These are phyloP conservation scores for Coptodon rendalli DNA, from an alignment of 2,113 vertebrate species.

Conservation along the genomic window DNA sequence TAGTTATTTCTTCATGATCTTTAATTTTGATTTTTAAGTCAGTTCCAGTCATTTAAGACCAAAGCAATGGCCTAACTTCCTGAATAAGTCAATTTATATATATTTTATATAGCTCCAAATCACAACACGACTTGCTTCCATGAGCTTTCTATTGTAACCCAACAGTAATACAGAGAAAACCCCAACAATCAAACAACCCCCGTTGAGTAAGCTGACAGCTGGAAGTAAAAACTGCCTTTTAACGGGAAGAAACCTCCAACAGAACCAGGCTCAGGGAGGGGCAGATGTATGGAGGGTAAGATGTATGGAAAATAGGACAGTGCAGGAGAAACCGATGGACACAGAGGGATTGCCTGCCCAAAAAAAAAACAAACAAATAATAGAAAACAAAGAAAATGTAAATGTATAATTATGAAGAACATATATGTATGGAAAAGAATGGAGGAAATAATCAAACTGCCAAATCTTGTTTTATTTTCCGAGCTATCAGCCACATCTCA, in stretches of 20 bases:
- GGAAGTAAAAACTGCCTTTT: not conserved
- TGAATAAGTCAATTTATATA: not conserved
- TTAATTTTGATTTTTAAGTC: not conserved
- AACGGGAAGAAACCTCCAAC: not conserved
- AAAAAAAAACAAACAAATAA: not conserved
- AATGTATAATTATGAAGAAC: not conserved
- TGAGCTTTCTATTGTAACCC: not conserved
- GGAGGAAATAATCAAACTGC: not conserved
- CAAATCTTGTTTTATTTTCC: not conserved
- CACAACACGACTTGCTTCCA: not conserved
- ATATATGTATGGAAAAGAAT: not conserved
- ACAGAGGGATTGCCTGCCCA: not conserved
- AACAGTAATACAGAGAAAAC: not conserved
- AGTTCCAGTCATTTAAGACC: not conserved
- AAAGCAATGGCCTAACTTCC: not conserved
- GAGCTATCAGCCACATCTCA: not conserved
- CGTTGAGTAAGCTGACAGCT: accelerated
- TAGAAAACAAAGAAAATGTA: not conserved
- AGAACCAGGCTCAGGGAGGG: not conserved
- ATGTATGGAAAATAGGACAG: not conserved
- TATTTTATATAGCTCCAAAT: not conserved
- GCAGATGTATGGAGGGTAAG: not conserved
- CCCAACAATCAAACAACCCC: not conserved
- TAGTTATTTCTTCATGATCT: not conserved
- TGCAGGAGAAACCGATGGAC: not conserved